Evolutionary conservation across 2,888 invertebrate genomes (phyloP), one percentile per base, ranked within the genome.

Genomic region (Parnassius glacialis): DNA sequence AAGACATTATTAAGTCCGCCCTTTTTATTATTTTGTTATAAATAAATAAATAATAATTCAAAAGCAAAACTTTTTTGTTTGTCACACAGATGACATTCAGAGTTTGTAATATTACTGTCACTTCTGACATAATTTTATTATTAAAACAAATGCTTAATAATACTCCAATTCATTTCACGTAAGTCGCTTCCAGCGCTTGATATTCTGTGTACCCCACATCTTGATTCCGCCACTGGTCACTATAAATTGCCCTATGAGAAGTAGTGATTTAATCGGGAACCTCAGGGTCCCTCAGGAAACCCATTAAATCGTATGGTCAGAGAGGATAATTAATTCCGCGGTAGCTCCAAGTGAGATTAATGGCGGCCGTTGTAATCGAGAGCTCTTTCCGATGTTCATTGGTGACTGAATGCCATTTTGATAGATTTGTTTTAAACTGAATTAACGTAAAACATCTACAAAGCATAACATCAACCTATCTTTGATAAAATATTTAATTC

Each of bases 291-390:
- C 89, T 79, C 78, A 86, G 90, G 90, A 90, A 86, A 86, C 86
- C 88, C 90, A 90, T 90, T 91, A 90, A 88, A 90, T 85, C 88
- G 88, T 90, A 90, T 90, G 90, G 90, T 90, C 90, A 90, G 81
- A 89, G 80, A 80, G 90, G 89, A 89, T 91, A 91, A 91, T 91
- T 90, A 91, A 91, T 91, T 91, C 89, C 76, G 86, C 78, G 88
- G 90, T 83, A 81, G 80, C 83, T 77, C 77, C 90, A 84, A 88
- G 85, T 84, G 88, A 90, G 90, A 91, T 90, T 89, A 90, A 91
- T 91, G 83, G 80, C 75, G 80, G 85, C 75, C 71, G 69, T 70
- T 70, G 80, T 72, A 80, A 83, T 81, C 80, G 80, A 83, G 79
- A 79, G 84, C 81, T 83, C 82, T 87, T 88, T 88, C 84, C 87